Evolutionary conservation across 1,140 invertebrate species (phyloP).

Genomic region (Bombus haemorrhoidalis): DNA sequence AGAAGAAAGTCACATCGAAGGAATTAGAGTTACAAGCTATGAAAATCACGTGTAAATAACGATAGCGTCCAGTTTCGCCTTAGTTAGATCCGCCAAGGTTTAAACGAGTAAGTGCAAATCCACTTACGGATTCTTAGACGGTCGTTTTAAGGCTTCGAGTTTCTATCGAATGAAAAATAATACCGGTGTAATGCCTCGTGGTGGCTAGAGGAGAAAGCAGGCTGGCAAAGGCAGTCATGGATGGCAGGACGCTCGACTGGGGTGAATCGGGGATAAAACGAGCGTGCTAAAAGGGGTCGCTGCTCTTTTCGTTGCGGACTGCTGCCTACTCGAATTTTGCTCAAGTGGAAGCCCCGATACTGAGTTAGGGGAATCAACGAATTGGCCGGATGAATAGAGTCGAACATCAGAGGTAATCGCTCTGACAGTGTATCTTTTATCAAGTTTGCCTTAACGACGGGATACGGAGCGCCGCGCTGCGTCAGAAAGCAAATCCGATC

Average conservation of each 20-base stretch:
- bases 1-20: too few relatives aligned
- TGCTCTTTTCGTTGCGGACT: slow-evolving; percentile 11
- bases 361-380: slow-evolving; percentile 10
- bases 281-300: slow-evolving; percentile 25
- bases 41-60: too few relatives aligned
- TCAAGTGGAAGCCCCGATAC: slow-evolving; percentile 5
- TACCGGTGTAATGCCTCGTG: too few relatives aligned
- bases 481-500: not conserved
- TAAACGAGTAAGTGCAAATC: too few relatives aligned
- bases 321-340: not conserved
- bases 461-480: too few relatives aligned
- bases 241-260: not conserved
- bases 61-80: too few relatives aligned
- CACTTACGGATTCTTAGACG: too few relatives aligned
- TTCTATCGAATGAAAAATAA: too few relatives aligned
- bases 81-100: too few relatives aligned
- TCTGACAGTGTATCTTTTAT: not conserved
- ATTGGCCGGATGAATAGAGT: slow-evolving; percentile 1
- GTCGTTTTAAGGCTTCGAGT: too few relatives aligned
- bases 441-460: too few relatives aligned
- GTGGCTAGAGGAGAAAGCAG: not conserved
- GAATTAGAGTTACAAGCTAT: too few relatives aligned
- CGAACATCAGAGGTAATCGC: slow-evolving; percentile 34
- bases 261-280: slow-evolving; percentile 36
- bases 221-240: not conserved